Evolutionary conservation across 2,113 vertebrate species (phyloP), one percentile per base, ranked within the genome.

Genomic region (Pseudorectes ferrugineus): DNA sequence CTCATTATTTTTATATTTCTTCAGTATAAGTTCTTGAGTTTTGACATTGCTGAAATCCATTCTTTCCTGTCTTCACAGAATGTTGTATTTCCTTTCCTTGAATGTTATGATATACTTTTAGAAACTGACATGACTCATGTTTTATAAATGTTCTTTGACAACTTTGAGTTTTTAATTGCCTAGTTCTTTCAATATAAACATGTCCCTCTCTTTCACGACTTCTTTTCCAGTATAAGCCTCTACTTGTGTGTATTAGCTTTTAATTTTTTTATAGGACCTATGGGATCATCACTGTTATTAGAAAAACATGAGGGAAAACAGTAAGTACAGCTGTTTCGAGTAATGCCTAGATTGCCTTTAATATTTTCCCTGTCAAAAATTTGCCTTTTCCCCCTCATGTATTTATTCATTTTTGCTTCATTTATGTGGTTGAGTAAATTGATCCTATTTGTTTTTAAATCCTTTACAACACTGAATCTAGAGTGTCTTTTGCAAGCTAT

Each of bases 361-460:
- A 14, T 84, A 57, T 40, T 74, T 78, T 35, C 3, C 6, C 7
- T 2, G 6, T 19, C 1, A 84, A 87, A 77, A 76, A 29, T 6
- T 22, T 20, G 2, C 2, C 1, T 68, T 38, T 68, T 22, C 0
- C 4, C 1, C 4, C 6, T 75, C 26, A 24, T 31, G 1, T 14
- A 43, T 85, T 73, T 40, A 48, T 45, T 70, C 0, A 6, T 35
- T 80, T 86, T 80, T 84, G 8, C 12, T 80, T 35, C 38, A 62
- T 79, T n/a, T 33, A 24, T 40, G 40, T 24, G 5, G 1, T 11
- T 87, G 59, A 65, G 48, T 26, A 63, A 82, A 42, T 2, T 11
- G 6, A 40, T 36, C 5, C 12, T 65, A 13, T 79, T 79, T 91
- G 1, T 1, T 79, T 78, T 72, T 15, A 71, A 82, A 75, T 75